A percentile compares a stretch with the other conserved stretches of the same genome.
phyloP scores from a whole-genome alignment of 2,888 invertebrate species.

The Drosophila longiperda region DNA sequence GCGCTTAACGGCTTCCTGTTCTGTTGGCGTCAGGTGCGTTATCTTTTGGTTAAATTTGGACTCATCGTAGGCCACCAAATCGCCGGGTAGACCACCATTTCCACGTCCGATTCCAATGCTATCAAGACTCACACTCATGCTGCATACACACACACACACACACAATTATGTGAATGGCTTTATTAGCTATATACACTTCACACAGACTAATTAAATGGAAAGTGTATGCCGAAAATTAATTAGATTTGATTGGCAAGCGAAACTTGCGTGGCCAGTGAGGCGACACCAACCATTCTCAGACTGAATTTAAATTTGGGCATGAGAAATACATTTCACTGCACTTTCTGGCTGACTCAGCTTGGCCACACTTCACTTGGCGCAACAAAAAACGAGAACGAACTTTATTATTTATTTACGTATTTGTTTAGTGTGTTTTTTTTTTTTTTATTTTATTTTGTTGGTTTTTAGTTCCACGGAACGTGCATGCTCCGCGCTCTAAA shows the following conservation, averaged over 20 bases:
- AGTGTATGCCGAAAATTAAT: slow-evolving; percentile 62
- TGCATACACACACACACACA: slow-evolving; percentile 45
- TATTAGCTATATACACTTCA: slow-evolving; percentile 20
- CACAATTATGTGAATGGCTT: slow-evolving; percentile 32
- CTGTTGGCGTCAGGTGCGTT: slow-evolving; percentile 76
- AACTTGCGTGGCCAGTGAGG: slow-evolving; percentile 34
- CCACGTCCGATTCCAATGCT: slow-evolving; percentile 23
- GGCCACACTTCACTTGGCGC: slow-evolving; percentile 32
- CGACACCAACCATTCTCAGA: slow-evolving; percentile 29
- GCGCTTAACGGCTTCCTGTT: slow-evolving; percentile 81
- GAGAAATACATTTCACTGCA: slow-evolving; percentile 26
- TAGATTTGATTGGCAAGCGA: slow-evolving; percentile 46
- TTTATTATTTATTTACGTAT: slow-evolving; percentile 39
- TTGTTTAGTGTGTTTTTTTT: slow-evolving; percentile 36
- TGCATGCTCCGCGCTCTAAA: slow-evolving; percentile 74
- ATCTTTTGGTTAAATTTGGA: slow-evolving; percentile 76
- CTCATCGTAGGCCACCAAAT: slow-evolving; percentile 65
- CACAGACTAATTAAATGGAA: slow-evolving; percentile 50
- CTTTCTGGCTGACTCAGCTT: slow-evolving; percentile 51
- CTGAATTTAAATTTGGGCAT: slow-evolving; percentile 13
- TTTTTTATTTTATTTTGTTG: slow-evolving; percentile 2
- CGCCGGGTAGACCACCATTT: slow-evolving; percentile 27
- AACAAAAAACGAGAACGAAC: not conserved
- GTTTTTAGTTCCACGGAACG: slow-evolving; percentile 33
- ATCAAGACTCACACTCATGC: slow-evolving; percentile 52